Evolutionary conservation across 2,888 invertebrate genomes (phyloP).

Genomic region (Microctonus hyperodae): DNA sequence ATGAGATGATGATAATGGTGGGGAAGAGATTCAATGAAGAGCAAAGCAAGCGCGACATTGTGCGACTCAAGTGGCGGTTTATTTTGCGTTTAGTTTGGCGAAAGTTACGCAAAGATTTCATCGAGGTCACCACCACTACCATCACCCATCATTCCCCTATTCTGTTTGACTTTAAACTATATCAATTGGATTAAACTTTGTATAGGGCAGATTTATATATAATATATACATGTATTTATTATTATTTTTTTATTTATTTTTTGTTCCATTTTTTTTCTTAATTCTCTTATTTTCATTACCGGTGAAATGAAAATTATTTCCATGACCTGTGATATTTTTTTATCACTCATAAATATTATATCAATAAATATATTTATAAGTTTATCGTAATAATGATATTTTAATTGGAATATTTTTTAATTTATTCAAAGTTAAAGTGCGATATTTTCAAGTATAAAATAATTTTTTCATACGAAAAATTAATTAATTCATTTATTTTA

Average conservation of each 20-base stretch:
- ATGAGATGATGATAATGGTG: constrained; percentile 9
- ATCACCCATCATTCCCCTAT: neutral
- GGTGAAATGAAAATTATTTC: neutral
- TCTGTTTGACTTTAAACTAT: constrained; percentile 17
- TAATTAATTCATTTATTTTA: neutral
- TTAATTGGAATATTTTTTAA: neutral
- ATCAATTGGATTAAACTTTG: constrained; percentile 11
- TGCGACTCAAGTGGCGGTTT: constrained; percentile 22
- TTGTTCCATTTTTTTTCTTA: neutral
- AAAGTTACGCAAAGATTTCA: constrained; percentile 47
- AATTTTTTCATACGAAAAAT: neutral
- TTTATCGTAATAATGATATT: neutral
- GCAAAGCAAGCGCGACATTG: constrained; percentile 29
- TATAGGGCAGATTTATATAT: constrained; percentile 8
- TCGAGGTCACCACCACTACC: constrained; percentile 10
- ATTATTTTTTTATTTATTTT: neutral
- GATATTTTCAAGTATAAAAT: neutral
- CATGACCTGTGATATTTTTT: neutral
- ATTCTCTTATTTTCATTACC: neutral
- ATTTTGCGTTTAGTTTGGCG: constrained; percentile 52
- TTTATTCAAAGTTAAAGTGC: neutral
- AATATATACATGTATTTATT: too few species aligned
- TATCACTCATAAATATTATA: neutral
- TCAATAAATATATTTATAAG: neutral
- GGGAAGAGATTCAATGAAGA: constrained; percentile 29